A percentile compares a stretch with the other conserved stretches of the same genome.
These are phyloP conservation scores for Andrena chrysosceles DNA, from an alignment of 2,888 invertebrate species.

Conservation along the genomic window DNA sequence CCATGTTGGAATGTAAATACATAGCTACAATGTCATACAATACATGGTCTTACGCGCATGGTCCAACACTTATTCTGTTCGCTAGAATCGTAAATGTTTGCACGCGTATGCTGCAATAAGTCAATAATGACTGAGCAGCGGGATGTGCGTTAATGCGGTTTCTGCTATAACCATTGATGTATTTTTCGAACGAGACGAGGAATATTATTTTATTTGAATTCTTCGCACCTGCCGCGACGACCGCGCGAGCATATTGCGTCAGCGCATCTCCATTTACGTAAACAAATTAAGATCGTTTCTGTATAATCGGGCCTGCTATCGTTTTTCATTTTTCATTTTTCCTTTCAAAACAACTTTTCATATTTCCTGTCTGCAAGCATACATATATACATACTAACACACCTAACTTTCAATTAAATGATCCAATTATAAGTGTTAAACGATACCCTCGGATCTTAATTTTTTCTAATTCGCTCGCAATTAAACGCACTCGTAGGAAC, in stretches of 20 bases:
- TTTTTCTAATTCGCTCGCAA: slow-evolving; percentile 13
- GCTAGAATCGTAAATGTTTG: not conserved
- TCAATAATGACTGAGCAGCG: not conserved
- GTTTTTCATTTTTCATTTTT: not conserved
- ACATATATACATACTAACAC: not conserved
- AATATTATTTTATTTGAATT: slow-evolving; percentile 18
- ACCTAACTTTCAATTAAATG: not conserved
- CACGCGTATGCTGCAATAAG: not conserved
- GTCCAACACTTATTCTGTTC: too few species aligned
- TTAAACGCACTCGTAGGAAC: not conserved
- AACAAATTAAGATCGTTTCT: not conserved
- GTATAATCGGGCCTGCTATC: too few species aligned
- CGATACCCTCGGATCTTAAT: slow-evolving; percentile 5
- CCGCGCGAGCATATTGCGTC: not conserved
- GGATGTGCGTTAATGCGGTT: not conserved
- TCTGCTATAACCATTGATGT: not conserved
- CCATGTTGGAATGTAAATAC: too few species aligned
- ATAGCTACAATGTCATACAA: too few species aligned
- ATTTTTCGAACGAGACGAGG: not conserved
- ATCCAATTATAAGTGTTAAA: not conserved
- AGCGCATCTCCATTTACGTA: slow-evolving; percentile 21
- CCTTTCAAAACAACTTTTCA: not conserved
- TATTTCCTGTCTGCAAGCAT: too few species aligned
- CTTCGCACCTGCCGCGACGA: not conserved
- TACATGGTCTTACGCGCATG: too few species aligned